Percentiles rank a stretch among this genome's conserved stretches.
Evolutionary conservation across 2,888 invertebrate genomes (phyloP).

Genomic region (Drosophila borborema): DNA sequence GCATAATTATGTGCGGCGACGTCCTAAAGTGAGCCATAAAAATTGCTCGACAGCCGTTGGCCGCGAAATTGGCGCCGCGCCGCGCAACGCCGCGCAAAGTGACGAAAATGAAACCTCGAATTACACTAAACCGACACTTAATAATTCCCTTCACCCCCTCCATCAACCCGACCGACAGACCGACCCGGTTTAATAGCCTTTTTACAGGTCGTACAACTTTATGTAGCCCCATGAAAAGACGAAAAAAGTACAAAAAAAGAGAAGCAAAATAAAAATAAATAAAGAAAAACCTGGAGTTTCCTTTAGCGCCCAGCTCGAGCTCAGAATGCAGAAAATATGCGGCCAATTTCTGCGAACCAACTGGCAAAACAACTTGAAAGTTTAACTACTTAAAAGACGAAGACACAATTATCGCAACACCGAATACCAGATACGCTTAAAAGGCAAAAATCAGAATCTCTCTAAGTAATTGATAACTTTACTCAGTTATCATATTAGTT

Average conservation of each 20-base stretch:
- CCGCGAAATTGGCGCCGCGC: slow-evolving; percentile 59
- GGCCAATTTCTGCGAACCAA: slow-evolving; percentile 57
- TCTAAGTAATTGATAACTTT: too few relatives aligned
- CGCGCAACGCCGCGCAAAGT: slow-evolving; percentile 66
- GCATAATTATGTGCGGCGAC: slow-evolving; percentile 67
- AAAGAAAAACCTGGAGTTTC: slow-evolving; percentile 20
- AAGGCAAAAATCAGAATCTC: not conserved
- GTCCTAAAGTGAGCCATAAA: slow-evolving; percentile 63
- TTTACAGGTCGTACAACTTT: slow-evolving; percentile 80
- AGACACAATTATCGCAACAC: not conserved
- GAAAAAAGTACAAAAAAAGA: not conserved
- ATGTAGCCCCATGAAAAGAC: slow-evolving; percentile 45
- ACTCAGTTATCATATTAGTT: too few relatives aligned
- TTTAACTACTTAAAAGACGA: slow-evolving; percentile 31
- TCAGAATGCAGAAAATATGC: slow-evolving; percentile 53
- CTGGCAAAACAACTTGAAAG: slow-evolving; percentile 43
- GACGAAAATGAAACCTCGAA: slow-evolving; percentile 81
- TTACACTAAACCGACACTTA: slow-evolving; percentile 81
- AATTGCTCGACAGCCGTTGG: slow-evolving; percentile 55
- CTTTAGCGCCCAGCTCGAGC: slow-evolving; percentile 5
- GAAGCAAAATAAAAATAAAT: slow-evolving; percentile 34
- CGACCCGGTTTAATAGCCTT: slow-evolving; percentile 75
- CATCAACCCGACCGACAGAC: not conserved
- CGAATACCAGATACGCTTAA: slow-evolving; percentile 36
- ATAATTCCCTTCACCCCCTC: slow-evolving; percentile 57